phyloP scores from a whole-genome alignment of 2,888 invertebrate genomes.

The Calliphora vomitoria region DNA sequence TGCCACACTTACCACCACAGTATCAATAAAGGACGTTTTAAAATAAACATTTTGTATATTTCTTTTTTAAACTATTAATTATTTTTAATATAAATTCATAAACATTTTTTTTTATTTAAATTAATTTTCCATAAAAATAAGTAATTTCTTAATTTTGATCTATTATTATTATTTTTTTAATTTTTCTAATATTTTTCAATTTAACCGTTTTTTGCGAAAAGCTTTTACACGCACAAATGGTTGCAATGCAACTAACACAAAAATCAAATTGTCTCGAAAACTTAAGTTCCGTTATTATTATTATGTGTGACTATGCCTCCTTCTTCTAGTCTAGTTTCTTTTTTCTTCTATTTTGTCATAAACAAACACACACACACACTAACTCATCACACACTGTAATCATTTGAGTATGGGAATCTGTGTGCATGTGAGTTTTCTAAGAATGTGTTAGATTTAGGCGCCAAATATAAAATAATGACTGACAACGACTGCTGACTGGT shows the following conservation, averaged over 20 bases:
- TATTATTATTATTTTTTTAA: not conserved
- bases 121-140: not conserved
- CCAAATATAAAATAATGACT: slow-evolving; percentile 52
- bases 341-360: not conserved
- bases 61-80: not conserved
- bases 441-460: slow-evolving; percentile 74
- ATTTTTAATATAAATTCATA: not conserved
- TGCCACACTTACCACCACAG: slow-evolving; percentile 74
- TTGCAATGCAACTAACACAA: slow-evolving; percentile 74
- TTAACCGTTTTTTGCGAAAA: slow-evolving; percentile 66
- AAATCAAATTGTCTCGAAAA: slow-evolving; percentile 70
- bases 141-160: not conserved
- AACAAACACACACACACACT: not conserved
- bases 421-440: not conserved
- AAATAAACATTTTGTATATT: slow-evolving; percentile 68
- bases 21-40: slow-evolving; percentile 70
- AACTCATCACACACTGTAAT: not conserved
- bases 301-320: slow-evolving; percentile 36
- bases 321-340: slow-evolving; percentile 28
- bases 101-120: slow-evolving; percentile 10
- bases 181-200: slow-evolving; percentile 33
- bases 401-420: too few species aligned
- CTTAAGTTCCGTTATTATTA: slow-evolving; percentile 61
- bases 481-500: slow-evolving; percentile 26
- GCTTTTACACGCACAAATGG: slow-evolving; percentile 74